These are phyloP conservation scores for Periparus ater DNA, from an alignment of 2,797 vertebrate genomes.

Conservation along the genomic window DNA sequence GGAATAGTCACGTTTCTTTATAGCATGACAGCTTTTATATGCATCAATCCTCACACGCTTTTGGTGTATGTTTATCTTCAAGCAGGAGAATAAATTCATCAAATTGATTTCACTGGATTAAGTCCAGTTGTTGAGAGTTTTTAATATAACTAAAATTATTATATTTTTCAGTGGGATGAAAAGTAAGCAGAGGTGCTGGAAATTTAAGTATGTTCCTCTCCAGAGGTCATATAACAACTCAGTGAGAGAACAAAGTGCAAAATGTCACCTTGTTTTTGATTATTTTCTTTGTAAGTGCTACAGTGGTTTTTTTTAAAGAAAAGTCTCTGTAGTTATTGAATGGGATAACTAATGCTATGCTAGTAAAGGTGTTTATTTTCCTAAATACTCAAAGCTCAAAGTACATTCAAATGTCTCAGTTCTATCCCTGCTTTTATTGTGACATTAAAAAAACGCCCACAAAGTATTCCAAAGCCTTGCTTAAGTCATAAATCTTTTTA, in stretches of 20 bases:
- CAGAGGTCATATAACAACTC: not conserved
- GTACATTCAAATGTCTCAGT: not conserved
- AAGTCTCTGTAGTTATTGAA: not conserved
- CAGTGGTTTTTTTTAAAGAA: not conserved
- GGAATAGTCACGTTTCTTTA: not conserved
- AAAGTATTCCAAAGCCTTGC: not conserved
- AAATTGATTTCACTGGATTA: not conserved
- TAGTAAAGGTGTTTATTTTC: not conserved
- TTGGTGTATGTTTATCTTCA: not conserved
- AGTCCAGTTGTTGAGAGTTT: not conserved
- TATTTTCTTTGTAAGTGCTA: not conserved
- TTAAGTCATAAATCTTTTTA: not conserved
- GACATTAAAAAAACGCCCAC: not conserved
- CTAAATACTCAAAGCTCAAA: not conserved
- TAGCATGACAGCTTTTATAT: not conserved
- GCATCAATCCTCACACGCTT: not conserved
- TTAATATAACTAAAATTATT: not conserved
- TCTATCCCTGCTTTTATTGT: not conserved
- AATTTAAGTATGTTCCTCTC: not conserved
- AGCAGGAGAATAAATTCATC: not conserved
- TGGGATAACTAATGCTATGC: not conserved
- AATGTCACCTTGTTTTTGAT: not conserved
- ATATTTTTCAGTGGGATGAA: not conserved
- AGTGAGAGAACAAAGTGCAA: not conserved
- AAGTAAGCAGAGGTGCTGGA: conserved; percentile 4